A percentile compares a stretch with the other conserved stretches of the same genome.
Conservation (phyloP, 2,797 vertebrate genomes). For the Fistularia commersonii region DNA sequence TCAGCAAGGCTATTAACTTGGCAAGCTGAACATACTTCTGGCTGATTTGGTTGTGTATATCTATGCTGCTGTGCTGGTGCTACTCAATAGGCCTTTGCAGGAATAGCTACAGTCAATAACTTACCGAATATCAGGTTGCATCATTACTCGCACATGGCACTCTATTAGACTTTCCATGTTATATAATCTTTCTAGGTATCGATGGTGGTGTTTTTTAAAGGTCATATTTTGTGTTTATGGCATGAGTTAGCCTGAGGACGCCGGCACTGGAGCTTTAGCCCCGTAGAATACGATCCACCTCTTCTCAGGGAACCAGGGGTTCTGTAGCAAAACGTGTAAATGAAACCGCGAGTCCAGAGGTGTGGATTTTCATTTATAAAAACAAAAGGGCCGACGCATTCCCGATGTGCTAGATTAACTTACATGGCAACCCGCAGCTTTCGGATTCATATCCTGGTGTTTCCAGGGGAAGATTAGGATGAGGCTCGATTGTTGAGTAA, state of each 20-base stretch:
- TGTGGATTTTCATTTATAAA: conserved; percentile 61
- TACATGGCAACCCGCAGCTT: conserved; percentile 56
- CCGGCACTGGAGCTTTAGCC: conserved; percentile 8
- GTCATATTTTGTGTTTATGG: conserved; percentile 36
- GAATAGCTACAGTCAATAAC: conserved; percentile 18
- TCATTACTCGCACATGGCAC: conserved; percentile 7
- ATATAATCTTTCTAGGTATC: conserved; percentile 15
- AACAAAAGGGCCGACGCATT: conserved; percentile 47
- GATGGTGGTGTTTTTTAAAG: conserved; percentile 35
- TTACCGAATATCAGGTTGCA: conserved; percentile 15
- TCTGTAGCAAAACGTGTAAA: conserved; percentile 29
- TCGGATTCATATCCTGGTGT: conserved; percentile 58
- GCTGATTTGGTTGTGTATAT: conserved; percentile 1
- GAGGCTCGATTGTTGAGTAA: conserved; percentile 61
- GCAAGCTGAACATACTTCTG: conserved; percentile 3
- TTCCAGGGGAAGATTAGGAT: conserved; percentile 65
- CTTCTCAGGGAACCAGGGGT: conserved; percentile 19
- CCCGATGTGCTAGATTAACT: conserved; percentile 58
- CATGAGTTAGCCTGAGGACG: conserved; percentile 42
- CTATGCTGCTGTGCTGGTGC: conserved; percentile 8
- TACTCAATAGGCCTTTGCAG: conserved; percentile 6
- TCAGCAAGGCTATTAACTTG: neutral
- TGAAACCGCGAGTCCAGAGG: conserved; percentile 23
- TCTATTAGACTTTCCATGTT: conserved; percentile 22
- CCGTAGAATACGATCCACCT: conserved; percentile 24